Evolutionary conservation across 92 coral and sea anemone species (phyloP).

Genomic region (Actinernus sp.): DNA sequence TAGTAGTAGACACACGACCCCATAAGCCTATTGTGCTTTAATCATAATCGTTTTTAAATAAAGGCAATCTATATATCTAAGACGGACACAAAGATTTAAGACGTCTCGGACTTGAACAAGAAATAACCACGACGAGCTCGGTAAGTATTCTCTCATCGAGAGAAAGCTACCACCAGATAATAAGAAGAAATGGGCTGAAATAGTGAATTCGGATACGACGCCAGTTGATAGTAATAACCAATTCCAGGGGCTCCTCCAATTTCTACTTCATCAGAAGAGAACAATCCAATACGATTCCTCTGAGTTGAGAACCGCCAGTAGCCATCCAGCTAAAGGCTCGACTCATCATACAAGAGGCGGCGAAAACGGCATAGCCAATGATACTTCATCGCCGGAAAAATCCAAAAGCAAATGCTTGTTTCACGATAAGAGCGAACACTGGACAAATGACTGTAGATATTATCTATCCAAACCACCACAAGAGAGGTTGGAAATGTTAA

Average conservation of each 20-base stretch:
- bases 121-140: slow-evolving; percentile 72
- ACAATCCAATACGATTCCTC: slow-evolving; percentile 55
- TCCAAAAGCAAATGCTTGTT: slow-evolving; percentile 23
- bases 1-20: no score
- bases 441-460: slow-evolving; percentile 45
- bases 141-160: slow-evolving; percentile 67
- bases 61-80: no score
- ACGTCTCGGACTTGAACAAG: slow-evolving; percentile 52
- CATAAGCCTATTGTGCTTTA: no score
- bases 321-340: slow-evolving; percentile 14
- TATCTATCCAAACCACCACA: slow-evolving; percentile 44
- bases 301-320: slow-evolving; percentile 16
- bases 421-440: slow-evolving; percentile 46
- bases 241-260: slow-evolving; percentile 49
- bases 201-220: slow-evolving; percentile 36
- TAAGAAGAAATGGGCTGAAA: slow-evolving; percentile 49
- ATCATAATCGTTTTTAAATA: no score
- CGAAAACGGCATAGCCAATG: slow-evolving; percentile 1
- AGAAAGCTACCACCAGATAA: slow-evolving; percentile 48
- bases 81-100: slow-evolving; percentile 55
- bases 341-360: slow-evolving; percentile 26
- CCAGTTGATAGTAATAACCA: slow-evolving; percentile 39
- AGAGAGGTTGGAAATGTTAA: slow-evolving; percentile 23
- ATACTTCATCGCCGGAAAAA: not conserved
- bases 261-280: slow-evolving; percentile 25